Evolutionary conservation across 35 echinoderm and acorn worm genomes (phyloP).

Genomic region (Holothuria glaberrima): DNA sequence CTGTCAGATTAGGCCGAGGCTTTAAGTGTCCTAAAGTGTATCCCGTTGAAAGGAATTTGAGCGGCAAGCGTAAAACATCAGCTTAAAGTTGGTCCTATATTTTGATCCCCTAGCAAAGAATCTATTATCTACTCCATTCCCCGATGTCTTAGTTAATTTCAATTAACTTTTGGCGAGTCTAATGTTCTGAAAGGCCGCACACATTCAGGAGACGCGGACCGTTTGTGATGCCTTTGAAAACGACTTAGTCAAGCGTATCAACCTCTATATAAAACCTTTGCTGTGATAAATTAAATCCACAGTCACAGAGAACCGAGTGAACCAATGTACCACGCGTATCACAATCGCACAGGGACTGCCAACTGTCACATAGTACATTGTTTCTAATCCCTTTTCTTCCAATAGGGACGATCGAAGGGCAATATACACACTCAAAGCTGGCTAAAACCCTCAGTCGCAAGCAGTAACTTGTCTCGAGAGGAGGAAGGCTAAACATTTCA

Average conservation of each 20-base stretch:
- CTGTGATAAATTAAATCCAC: too few species aligned
- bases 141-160: slow-evolving; percentile 23
- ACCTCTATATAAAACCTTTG: too few species aligned
- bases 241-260: slow-evolving; percentile 39
- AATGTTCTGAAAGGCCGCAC: not conserved
- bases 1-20: slow-evolving; percentile 8
- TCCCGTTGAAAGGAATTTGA: not conserved
- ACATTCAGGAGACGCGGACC: not conserved
- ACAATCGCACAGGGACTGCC: too few species aligned
- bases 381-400: too few species aligned
- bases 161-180: slow-evolving; percentile 17
- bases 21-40: slow-evolving; percentile 18
- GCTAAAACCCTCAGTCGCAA: too few species aligned
- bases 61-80: slow-evolving; percentile 17
- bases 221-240: slow-evolving; percentile 23
- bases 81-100: not conserved
- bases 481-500: too few species aligned
- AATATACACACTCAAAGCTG: too few species aligned
- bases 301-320: too few species aligned
- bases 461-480: too few species aligned
- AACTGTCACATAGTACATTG: too few species aligned
- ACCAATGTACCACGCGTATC: too few species aligned
- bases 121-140: not conserved
- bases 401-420: too few species aligned
- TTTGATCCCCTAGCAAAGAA: not conserved